phyloP scores from a whole-genome alignment of 1,140 invertebrate genomes.

The Neotoxoptera formosana region DNA sequence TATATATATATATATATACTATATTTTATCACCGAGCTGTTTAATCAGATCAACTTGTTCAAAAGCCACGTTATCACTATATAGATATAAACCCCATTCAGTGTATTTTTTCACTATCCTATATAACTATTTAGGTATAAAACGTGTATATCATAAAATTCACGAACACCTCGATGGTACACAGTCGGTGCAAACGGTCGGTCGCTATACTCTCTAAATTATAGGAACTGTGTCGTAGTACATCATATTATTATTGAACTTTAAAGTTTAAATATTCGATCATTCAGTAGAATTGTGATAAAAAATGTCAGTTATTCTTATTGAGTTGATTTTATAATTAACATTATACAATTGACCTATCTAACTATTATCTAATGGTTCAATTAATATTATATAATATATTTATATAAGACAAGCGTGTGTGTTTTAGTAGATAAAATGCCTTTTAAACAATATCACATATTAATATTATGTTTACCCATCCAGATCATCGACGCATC shows the following conservation, averaged over 20 bases:
- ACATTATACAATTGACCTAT: not conserved
- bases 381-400: not conserved
- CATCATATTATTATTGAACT: not conserved
- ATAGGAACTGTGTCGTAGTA: not conserved
- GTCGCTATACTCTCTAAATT: not conserved
- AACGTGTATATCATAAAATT: not conserved
- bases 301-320: not conserved
- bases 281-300: not conserved
- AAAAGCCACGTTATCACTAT: not conserved
- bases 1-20: not conserved
- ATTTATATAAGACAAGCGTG: not conserved
- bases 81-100: not conserved
- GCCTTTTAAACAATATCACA: not conserved
- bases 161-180: not conserved
- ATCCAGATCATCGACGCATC: not conserved
- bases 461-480: not conserved
- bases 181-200: not conserved
- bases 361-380: not conserved
- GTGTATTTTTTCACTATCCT: not conserved
- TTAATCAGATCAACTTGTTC: constrained; percentile 18
- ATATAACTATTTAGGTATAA: not conserved
- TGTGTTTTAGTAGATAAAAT: not conserved
- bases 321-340: not conserved
- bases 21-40: not conserved
- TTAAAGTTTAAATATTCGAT: not conserved